phyloP scores from a whole-genome alignment of 2,888 invertebrate genomes.

The Catocala sponsa region DNA sequence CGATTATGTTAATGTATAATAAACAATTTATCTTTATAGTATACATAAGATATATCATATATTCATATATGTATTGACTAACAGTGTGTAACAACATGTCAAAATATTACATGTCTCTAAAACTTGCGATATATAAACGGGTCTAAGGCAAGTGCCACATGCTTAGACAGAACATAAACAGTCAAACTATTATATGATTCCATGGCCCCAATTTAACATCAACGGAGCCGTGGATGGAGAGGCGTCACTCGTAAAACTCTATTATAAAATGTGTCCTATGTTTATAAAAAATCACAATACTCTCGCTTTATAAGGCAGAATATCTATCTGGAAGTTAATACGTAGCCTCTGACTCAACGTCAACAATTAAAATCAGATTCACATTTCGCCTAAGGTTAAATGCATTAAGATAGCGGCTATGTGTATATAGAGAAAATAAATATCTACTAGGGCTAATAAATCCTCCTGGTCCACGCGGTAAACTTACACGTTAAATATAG shows the following conservation, averaged over 20 bases:
- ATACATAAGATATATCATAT: conserved; percentile 11
- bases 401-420: conserved; percentile 77
- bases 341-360: conserved; percentile 67
- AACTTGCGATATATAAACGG: conserved; percentile 32
- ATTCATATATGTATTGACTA: conserved; percentile 32
- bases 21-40: conserved; percentile 47
- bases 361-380: conserved; percentile 74
- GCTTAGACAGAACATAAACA: conserved; percentile 25
- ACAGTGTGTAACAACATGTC: conserved; percentile 56
- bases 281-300: conserved; percentile 44
- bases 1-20: conserved; percentile 52
- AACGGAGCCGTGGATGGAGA: conserved; percentile 20
- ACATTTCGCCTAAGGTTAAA: conserved; percentile 76
- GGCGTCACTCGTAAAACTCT: conserved; percentile 29
- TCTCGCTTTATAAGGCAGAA: conserved; percentile 49
- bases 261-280: conserved; percentile 34
- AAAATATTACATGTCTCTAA: conserved; percentile 49
- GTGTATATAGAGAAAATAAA: conserved; percentile 82
- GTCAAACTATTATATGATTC: conserved; percentile 19
- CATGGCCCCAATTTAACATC: conserved; percentile 26
- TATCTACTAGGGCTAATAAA: conserved; percentile 79
- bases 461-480: conserved; percentile 83
- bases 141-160: conserved; percentile 47
- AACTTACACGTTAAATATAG: conserved; percentile 80
- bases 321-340: conserved; percentile 53